Conservation (phyloP, 2,797 vertebrate genomes). For the Lacerta agilis region DNA sequence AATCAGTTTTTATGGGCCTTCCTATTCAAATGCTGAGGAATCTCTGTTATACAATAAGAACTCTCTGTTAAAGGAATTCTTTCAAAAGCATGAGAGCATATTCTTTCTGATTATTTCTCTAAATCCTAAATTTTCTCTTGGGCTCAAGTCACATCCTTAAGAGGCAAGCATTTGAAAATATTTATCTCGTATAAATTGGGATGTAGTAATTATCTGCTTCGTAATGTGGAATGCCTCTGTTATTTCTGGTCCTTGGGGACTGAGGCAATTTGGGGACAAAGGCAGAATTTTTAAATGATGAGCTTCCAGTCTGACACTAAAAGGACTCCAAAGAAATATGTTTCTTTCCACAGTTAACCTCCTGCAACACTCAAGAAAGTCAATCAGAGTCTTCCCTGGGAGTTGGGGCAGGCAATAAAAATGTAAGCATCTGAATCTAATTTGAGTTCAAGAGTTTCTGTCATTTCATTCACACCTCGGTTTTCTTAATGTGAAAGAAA, state of each 20-base stretch:
- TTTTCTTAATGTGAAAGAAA: not conserved
- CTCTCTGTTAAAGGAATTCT: not conserved
- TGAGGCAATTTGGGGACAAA: not conserved
- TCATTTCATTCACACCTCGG: not conserved
- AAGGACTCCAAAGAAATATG: constrained; percentile 21
- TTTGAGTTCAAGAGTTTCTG: not conserved
- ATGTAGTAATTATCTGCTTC: not conserved
- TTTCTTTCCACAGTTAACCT: not conserved
- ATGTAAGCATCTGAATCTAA: constrained; percentile 13
- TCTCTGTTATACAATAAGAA: not conserved
- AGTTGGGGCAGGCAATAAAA: not conserved
- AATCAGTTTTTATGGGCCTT: not conserved
- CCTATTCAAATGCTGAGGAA: not conserved
- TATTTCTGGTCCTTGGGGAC: not conserved
- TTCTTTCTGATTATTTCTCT: not conserved
- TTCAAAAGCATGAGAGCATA: not conserved
- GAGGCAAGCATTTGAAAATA: constrained; percentile 12
- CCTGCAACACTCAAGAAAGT: constrained; percentile 1
- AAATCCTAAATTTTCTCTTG: not conserved
- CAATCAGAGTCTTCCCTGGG: not conserved
- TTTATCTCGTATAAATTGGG: constrained; percentile 26
- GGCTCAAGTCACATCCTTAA: not conserved
- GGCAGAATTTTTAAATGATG: constrained; percentile 20
- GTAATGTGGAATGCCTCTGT: not conserved
- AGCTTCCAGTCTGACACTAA: not conserved